Evolutionary conservation across 2,888 invertebrate genomes (phyloP).

Genomic region (Leucoma salicis): DNA sequence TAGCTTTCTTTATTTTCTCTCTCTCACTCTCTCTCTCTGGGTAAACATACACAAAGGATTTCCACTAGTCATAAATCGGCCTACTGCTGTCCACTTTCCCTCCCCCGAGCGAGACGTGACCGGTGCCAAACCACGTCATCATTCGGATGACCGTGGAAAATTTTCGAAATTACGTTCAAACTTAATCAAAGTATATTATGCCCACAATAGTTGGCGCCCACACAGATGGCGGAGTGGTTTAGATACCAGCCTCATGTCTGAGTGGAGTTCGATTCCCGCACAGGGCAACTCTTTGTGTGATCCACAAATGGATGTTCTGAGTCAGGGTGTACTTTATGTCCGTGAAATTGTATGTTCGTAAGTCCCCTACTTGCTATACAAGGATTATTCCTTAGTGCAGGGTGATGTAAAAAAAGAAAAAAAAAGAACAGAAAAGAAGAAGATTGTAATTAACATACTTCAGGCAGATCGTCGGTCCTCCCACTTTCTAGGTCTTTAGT

Average conservation of each 20-base stretch:
- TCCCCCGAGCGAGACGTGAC: too few relatives aligned
- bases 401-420: not conserved
- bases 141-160: too few relatives aligned
- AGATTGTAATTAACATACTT: slow-evolving; percentile 80
- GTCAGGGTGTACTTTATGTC: not conserved
- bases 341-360: not conserved
- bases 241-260: not conserved
- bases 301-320: not conserved
- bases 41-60: too few relatives aligned
- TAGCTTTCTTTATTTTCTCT: too few relatives aligned
- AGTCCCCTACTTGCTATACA: not conserved
- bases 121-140: too few relatives aligned
- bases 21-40: too few relatives aligned
- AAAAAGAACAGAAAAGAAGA: not conserved
- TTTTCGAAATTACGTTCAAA: too few relatives aligned
- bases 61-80: too few relatives aligned
- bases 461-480: slow-evolving; percentile 89
- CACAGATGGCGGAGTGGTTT: not conserved
- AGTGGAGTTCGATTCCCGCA: too few relatives aligned
- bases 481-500: slow-evolving; percentile 88
- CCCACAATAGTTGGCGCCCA: too few relatives aligned
- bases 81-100: too few relatives aligned
- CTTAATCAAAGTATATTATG: too few relatives aligned
- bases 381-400: not conserved
- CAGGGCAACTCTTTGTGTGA: not conserved